A percentile compares a stretch with the other conserved stretches of the same genome.
Conservation (phyloP, 2,797 vertebrate species). For the Echiichthys vipera region DNA sequence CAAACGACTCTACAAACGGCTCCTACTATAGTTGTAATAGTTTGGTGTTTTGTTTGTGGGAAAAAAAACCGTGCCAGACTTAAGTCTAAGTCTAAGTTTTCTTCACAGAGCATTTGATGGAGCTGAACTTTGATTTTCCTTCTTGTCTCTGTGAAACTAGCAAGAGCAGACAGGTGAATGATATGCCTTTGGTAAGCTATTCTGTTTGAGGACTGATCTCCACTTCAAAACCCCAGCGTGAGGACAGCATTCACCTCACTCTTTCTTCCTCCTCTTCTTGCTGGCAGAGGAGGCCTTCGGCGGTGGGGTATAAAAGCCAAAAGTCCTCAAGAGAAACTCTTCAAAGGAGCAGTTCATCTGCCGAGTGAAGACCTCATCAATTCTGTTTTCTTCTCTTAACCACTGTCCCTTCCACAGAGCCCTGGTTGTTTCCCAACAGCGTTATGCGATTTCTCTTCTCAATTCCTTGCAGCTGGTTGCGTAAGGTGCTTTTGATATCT, state of each 20-base stretch:
- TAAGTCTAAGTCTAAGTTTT: slow-evolving; percentile 35
- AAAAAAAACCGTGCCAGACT: too few relatives aligned
- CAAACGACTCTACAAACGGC: slow-evolving; percentile 32
- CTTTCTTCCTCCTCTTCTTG: slow-evolving; percentile 55
- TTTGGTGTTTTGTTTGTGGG: slow-evolving; percentile 30
- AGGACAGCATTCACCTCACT: slow-evolving; percentile 69
- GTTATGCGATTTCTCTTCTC: slow-evolving; percentile 41
- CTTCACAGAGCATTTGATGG: slow-evolving; percentile 29
- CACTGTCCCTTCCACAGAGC: slow-evolving; percentile 50
- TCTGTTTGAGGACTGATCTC: slow-evolving; percentile 81
- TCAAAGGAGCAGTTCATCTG: slow-evolving; percentile 69
- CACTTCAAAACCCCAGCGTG: slow-evolving; percentile 72
- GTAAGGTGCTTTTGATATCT: slow-evolving; percentile 68
- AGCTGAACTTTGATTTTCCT: slow-evolving; percentile 61
- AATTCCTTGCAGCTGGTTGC: slow-evolving; percentile 67
- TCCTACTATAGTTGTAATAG: slow-evolving; percentile 17
- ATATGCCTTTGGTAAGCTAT: slow-evolving; percentile 74
- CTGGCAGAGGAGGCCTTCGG: slow-evolving; percentile 56
- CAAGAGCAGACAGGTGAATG: slow-evolving; percentile 68
- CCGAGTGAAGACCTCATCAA: slow-evolving; percentile 54
- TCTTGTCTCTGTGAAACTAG: slow-evolving; percentile 56
- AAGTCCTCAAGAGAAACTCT: slow-evolving; percentile 66
- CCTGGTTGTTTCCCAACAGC: slow-evolving; percentile 33
- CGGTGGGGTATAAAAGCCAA: slow-evolving; percentile 56
- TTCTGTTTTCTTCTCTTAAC: slow-evolving; percentile 51